Evolutionary conservation across 2,113 vertebrate genomes (phyloP).

Genomic region (Notarius lentiginosus): DNA sequence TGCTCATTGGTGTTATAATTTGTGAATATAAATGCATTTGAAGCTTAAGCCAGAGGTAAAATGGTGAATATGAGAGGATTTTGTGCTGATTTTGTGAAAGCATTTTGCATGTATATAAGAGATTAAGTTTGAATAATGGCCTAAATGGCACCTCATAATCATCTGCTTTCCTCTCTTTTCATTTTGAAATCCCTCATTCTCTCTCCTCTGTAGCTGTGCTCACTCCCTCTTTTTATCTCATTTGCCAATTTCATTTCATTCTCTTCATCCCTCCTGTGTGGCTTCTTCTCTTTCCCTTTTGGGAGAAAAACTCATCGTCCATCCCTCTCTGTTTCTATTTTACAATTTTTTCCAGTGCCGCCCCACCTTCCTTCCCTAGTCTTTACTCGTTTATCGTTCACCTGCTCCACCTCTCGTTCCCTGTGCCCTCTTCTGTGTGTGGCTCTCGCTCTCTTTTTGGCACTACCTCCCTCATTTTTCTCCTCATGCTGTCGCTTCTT

Average conservation of each 20-base stretch:
- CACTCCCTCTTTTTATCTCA: conserved; percentile 6
- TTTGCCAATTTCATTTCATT: conserved; percentile 17
- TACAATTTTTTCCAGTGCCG: conserved; percentile 16
- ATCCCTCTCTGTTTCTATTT: conserved; percentile 31
- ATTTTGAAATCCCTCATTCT: conserved; percentile 3
- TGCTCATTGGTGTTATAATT: background rate
- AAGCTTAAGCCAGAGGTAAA: background rate
- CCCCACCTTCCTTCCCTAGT: conserved; percentile 13
- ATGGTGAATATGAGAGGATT: conserved; percentile 14
- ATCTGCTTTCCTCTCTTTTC: background rate
- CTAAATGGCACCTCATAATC: conserved; percentile 12
- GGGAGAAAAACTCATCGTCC: conserved; percentile 13
- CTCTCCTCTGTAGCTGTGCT: background rate
- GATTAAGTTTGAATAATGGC: conserved; percentile 23
- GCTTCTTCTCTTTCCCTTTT: background rate
- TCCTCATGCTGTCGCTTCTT: conserved; percentile 59
- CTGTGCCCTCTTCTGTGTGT: conserved; percentile 39
- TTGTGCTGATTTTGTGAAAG: conserved; percentile 15
- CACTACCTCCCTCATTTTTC: conserved; percentile 63
- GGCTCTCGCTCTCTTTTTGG: conserved; percentile 50
- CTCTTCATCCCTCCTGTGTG: conserved; percentile 27
- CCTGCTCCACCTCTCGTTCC: conserved; percentile 17
- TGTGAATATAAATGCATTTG: background rate
- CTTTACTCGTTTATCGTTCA: conserved; percentile 36
- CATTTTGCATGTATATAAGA: conserved; percentile 22